Conservation (phyloP, 1,140 invertebrate genomes). For the Macrotrachela quadricornifera region DNA sequence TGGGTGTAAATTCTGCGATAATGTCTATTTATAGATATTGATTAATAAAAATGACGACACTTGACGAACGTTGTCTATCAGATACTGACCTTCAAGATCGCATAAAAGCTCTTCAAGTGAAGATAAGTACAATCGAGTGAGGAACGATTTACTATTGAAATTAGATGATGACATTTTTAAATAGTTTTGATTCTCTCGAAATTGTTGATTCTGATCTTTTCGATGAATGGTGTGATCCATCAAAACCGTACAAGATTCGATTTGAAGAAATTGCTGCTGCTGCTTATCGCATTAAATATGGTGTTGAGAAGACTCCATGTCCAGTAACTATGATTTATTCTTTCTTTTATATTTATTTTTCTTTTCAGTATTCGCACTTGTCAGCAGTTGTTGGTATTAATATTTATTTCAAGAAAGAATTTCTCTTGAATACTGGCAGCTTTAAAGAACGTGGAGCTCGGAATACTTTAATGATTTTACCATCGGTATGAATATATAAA, state of each 20-base stretch:
- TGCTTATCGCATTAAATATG: constrained; percentile 60
- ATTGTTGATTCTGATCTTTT: constrained; percentile 13
- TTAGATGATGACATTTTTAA: too few relatives aligned
- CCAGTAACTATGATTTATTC: constrained; percentile 39
- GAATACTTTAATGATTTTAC: constrained; percentile 54
- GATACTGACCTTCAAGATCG: too few relatives aligned
- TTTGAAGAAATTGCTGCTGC: constrained; percentile 74
- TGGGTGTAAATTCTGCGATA: too few relatives aligned
- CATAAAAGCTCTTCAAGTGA: too few relatives aligned
- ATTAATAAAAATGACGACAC: too few relatives aligned
- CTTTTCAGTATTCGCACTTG: constrained; percentile 40
- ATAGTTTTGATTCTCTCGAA: neutral
- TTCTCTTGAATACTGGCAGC: constrained; percentile 68
- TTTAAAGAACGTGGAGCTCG: constrained; percentile 78
- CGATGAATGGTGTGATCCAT: constrained; percentile 54
- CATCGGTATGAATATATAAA: constrained; percentile 18
- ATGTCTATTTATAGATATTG: too few relatives aligned
- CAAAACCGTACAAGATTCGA: constrained; percentile 45
- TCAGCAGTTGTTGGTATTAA: constrained; percentile 55
- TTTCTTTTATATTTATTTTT: too few relatives aligned
- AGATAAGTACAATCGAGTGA: too few relatives aligned
- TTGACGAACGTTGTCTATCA: too few relatives aligned
- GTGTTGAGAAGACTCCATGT: constrained; percentile 59
- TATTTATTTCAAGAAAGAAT: constrained; percentile 76
- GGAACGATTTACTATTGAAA: too few relatives aligned